Percentiles rank a stretch among this genome's conserved stretches.
Evolutionary conservation across 1,140 invertebrate genomes (phyloP).

Genomic region (Mactra quadrangularis): DNA sequence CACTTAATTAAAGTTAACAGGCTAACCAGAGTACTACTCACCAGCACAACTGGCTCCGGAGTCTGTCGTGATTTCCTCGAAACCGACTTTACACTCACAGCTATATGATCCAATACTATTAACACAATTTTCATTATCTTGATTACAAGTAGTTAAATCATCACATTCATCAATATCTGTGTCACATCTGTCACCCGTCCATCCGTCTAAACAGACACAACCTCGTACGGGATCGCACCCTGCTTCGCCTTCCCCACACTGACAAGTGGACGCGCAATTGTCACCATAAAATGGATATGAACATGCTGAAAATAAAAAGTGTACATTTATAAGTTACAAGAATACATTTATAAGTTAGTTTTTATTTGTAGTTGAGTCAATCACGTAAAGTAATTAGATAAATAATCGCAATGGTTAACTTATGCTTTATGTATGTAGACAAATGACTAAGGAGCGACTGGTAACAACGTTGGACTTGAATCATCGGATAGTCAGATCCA

Average conservation of each 20-base stretch:
- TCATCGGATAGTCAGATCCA: too few species aligned
- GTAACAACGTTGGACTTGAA: too few species aligned
- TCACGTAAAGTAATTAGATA: neutral
- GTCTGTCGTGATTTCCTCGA: neutral
- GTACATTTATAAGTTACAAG: neutral
- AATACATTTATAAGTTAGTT: neutral
- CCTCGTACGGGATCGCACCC: constrained; percentile 62
- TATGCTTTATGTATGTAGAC: neutral
- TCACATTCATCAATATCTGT: constrained; percentile 68
- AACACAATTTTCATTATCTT: constrained; percentile 39
- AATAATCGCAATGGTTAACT: neutral
- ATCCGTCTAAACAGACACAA: constrained; percentile 69
- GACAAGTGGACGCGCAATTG: constrained; percentile 63
- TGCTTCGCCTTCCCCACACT: constrained; percentile 57
- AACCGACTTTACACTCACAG: constrained; percentile 61
- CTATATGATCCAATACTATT: constrained; percentile 63
- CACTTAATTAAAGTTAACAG: too few species aligned
- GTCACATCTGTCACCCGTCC: constrained; percentile 69
- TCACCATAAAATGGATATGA: constrained; percentile 57
- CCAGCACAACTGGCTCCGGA: too few species aligned
- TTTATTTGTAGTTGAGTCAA: neutral
- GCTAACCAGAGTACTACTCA: too few species aligned
- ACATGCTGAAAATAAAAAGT: constrained; percentile 56
- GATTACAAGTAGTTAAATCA: constrained; percentile 13
- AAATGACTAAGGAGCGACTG: too few species aligned